Percentiles rank a stretch among this genome's conserved stretches.
Evolutionary conservation across 1,140 invertebrate genomes (phyloP).

Genomic region (Olivierus martensii): DNA sequence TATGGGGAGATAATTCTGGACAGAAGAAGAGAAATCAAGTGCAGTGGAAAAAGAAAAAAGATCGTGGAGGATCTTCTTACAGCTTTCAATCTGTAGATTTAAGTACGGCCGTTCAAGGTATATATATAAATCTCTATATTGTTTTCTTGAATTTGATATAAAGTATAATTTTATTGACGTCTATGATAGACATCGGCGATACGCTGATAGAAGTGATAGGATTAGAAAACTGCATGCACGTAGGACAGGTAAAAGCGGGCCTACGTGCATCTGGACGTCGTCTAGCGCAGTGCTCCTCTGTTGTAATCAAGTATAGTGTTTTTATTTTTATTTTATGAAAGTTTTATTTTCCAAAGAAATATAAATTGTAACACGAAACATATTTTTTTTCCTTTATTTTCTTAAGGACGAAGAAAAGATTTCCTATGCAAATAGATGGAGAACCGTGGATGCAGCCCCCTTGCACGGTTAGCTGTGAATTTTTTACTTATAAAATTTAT

Average conservation of each 20-base stretch:
- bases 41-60: slow-evolving; percentile 39
- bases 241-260: slow-evolving; percentile 88
- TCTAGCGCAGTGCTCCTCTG: slow-evolving; percentile 80
- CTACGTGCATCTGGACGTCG: slow-evolving; percentile 65
- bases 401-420: slow-evolving; percentile 66
- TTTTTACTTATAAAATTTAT: slow-evolving; percentile 4
- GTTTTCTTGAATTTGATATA: too few species aligned
- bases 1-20: slow-evolving; percentile 65
- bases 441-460: slow-evolving; percentile 94
- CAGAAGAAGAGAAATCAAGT: slow-evolving; percentile 37
- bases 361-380: too few species aligned
- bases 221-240: slow-evolving; percentile 86
- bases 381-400: too few species aligned
- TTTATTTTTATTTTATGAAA: too few species aligned
- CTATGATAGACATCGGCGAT: slow-evolving; percentile 75
- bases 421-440: slow-evolving; percentile 96
- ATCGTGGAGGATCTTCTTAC: slow-evolving; percentile 40
- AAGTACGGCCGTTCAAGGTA: slow-evolving; percentile 55
- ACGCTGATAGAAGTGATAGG: slow-evolving; percentile 90
- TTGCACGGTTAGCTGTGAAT: slow-evolving; percentile 72
- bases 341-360: too few species aligned
- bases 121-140: neutral
- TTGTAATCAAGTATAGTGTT: slow-evolving; percentile 50
- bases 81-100: slow-evolving; percentile 58
- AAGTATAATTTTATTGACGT: neutral